A percentile compares a stretch with the other conserved stretches of the same genome.
Evolutionary conservation across 30 jellyfish, hydroid and myxozoan species (phyloP).

Genomic region (Mastigias papua): DNA sequence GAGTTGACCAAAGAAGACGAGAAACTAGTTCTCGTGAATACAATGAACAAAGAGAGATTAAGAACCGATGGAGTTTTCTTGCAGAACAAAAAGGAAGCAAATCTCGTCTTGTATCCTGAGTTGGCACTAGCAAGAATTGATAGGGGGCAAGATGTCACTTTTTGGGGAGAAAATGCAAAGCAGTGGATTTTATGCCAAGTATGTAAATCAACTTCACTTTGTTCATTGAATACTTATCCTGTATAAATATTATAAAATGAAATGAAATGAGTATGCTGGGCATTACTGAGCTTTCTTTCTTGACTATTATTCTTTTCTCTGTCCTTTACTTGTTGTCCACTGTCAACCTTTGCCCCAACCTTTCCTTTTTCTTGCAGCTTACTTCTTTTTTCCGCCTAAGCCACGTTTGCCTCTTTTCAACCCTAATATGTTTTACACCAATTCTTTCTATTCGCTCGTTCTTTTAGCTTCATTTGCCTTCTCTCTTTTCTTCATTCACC

Average conservation of each 20-base stretch:
- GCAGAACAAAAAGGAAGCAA: constrained; percentile 61
- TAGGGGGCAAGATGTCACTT: constrained; percentile 47
- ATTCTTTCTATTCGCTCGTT: background rate
- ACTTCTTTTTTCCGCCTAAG: background rate
- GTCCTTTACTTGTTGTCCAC: background rate
- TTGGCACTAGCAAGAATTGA: constrained; percentile 47
- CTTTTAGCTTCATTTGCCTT: background rate
- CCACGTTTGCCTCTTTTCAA: background rate
- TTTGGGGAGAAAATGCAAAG: constrained; percentile 62
- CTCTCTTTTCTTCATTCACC: background rate
- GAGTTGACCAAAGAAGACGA: constrained; percentile 43
- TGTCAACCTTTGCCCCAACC: background rate
- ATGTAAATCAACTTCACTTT: background rate
- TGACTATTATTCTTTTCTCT: background rate
- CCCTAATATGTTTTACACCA: background rate
- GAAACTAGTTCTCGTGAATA: constrained; percentile 17
- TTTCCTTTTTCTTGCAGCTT: background rate
- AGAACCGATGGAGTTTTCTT: constrained; percentile 41
- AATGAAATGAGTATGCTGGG: too few relatives aligned
- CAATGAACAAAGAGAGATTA: constrained; percentile 42
- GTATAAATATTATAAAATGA: too few relatives aligned
- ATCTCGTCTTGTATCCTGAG: constrained; percentile 80
- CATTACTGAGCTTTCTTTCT: too few relatives aligned
- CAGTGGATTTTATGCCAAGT: constrained; percentile 82
- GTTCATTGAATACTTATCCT: too few relatives aligned